Percentiles rank a stretch among this genome's conserved stretches.
Conservation (phyloP, 2,888 invertebrate species). For the Euspilapteryx auroguttella region DNA sequence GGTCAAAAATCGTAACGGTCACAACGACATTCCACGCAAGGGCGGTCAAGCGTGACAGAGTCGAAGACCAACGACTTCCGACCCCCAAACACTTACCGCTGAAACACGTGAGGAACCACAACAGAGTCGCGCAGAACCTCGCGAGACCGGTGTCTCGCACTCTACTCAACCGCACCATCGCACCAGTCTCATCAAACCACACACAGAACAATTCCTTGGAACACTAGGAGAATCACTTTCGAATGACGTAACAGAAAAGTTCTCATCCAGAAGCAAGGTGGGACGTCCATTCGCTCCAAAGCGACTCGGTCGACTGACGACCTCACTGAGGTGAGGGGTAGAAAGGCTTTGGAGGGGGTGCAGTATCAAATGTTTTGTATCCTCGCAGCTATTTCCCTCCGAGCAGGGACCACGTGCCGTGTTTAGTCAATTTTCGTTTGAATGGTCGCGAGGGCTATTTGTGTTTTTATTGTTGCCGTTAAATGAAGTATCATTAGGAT, state of each 20-base stretch:
- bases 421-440: slow-evolving; percentile 41
- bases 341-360: slow-evolving; percentile 22
- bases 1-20: slow-evolving; percentile 3
- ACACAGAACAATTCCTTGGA: no score
- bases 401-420: slow-evolving; percentile 37
- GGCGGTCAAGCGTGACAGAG: slow-evolving; percentile 1
- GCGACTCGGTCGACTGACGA: slow-evolving; percentile 30
- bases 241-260: slow-evolving; percentile 48
- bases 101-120: slow-evolving; percentile 45
- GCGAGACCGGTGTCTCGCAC: slow-evolving; percentile 28
- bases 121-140: slow-evolving; percentile 30
- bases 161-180: slow-evolving; percentile 40
- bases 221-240: no score
- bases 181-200: slow-evolving; percentile 37
- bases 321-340: slow-evolving; percentile 1
- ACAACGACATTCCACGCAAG: slow-evolving; percentile 2
- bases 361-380: slow-evolving; percentile 44
- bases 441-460: slow-evolving; percentile 26
- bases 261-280: slow-evolving; percentile 6
- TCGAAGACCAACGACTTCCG: not conserved
- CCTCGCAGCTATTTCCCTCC: slow-evolving; percentile 36
- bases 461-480: slow-evolving; percentile 40
- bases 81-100: slow-evolving; percentile 31
- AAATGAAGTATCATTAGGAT: slow-evolving; percentile 34
- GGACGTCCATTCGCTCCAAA: slow-evolving; percentile 23